Evolutionary conservation across 1,140 invertebrate species (phyloP), one percentile per base, ranked within the genome.

Genomic region (Heliothis virescens): DNA sequence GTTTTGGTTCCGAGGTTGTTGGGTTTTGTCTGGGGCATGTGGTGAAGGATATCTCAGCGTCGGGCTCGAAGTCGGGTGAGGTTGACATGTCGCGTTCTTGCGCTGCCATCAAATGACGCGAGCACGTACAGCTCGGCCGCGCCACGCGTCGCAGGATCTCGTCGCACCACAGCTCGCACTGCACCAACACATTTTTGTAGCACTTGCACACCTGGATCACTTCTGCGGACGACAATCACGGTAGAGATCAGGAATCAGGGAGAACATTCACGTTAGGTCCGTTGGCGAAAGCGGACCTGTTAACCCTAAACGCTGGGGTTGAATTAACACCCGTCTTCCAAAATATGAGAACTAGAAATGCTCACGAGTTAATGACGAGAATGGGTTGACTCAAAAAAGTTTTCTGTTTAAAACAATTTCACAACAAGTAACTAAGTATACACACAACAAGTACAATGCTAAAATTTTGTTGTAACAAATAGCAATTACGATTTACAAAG

Each of bases 151-250:
- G 85, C 73, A 94, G 67, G 53, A 91, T 92, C 80, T 92, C 91
- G 55, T 93, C 90, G 73, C 89, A 91, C 90, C 91, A 91, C 55
- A 94, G 74, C 77, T 94, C 92, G 79, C 92, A 94, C 79, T 94
- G 92, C 10, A 94, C 89, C 52, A 91, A 90, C 62, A 91, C 92
- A 72, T 90, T 92, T 74, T 94, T 94, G 90, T 91, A 92, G 78
- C 92, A 94, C 67, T 92, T 93, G 86, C 92, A 94, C n/a, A 93
- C 89, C 87, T 92, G 85, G 7, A 92, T 88, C 3, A 89, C 71
- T 52, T 89, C 92, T 93, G 82, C 10, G 78, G 53, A 72, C 21
- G 81, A 82, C 21, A 47, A 74, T 13, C 3, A 53, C 21, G 21
- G 21, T 2, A 26, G 21, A 26, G 21, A 26, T 26, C 21, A 26